These are phyloP conservation scores for Zelostemma sp. DNA, from an alignment of 1,140 invertebrate genomes.

Conservation along the genomic window DNA sequence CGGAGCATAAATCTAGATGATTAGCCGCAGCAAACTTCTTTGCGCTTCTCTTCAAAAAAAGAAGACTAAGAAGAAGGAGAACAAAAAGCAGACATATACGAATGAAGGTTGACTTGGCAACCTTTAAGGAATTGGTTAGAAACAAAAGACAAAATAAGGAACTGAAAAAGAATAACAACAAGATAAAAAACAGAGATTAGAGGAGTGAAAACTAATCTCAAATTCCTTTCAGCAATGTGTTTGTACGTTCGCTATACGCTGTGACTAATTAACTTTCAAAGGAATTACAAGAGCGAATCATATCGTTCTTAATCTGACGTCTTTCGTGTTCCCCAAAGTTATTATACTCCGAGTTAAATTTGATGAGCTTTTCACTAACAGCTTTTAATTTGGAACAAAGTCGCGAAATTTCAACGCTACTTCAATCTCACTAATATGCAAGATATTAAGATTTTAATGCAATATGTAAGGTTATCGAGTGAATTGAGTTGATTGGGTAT, in stretches of 20 bases:
- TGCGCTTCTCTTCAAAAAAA: background rate
- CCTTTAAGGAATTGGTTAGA: background rate
- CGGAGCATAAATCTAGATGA: background rate
- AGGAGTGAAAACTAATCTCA: background rate
- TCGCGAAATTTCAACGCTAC: background rate
- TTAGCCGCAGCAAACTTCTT: background rate
- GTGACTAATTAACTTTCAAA: background rate
- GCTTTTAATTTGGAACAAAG: background rate
- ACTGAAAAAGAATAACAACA: background rate
- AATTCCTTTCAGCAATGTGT: background rate
- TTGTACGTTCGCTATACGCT: background rate
- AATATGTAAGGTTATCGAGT: too few relatives aligned
- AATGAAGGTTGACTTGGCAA: background rate
- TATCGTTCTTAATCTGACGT: background rate
- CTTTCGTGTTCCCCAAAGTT: background rate
- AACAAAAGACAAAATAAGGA: background rate
- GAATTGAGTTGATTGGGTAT: too few relatives aligned
- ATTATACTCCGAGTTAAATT: background rate
- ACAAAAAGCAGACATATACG: too few relatives aligned
- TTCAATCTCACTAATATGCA: background rate
- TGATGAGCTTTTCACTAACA: background rate
- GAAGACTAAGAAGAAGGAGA: background rate
- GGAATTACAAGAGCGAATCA: background rate
- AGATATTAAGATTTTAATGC: too few relatives aligned
- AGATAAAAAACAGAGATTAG: background rate